Conservation (phyloP, 2,888 invertebrate species). For the Drosophila kuntzei region DNA sequence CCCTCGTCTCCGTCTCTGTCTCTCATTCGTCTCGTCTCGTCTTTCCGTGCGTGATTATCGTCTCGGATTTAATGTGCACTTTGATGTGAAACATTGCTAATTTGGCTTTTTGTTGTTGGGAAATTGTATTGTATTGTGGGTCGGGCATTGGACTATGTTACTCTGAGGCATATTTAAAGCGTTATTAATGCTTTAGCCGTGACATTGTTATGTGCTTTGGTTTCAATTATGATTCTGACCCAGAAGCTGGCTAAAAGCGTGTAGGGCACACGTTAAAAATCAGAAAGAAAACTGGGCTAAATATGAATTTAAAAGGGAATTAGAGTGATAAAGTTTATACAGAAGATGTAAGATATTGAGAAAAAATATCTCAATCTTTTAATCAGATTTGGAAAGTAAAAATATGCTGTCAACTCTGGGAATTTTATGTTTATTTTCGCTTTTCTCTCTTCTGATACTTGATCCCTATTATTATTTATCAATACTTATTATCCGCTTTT, state of each 20-base stretch:
- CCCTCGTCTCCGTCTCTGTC: neutral
- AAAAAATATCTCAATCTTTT: too few relatives aligned
- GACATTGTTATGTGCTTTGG: conserved; percentile 49
- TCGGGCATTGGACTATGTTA: conserved; percentile 21
- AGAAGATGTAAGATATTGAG: too few relatives aligned
- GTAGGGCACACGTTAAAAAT: neutral
- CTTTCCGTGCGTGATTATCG: conserved; percentile 67
- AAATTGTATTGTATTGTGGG: conserved; percentile 8
- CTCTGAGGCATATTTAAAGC: conserved; percentile 49
- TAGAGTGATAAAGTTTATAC: neutral
- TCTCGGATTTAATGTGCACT: conserved; percentile 80
- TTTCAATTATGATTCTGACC: conserved; percentile 44
- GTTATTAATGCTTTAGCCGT: conserved; percentile 52
- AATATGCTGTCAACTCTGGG: neutral
- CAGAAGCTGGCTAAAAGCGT: neutral
- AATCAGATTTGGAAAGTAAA: neutral
- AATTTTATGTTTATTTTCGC: neutral
- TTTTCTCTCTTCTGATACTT: neutral
- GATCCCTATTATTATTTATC: neutral
- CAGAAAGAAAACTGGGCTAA: neutral
- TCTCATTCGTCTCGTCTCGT: conserved; percentile 3
- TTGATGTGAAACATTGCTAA: conserved; percentile 80
- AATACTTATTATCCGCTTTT: neutral
- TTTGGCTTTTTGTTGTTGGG: conserved; percentile 56
- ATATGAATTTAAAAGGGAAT: neutral